A percentile compares a stretch with the other conserved stretches of the same genome.
Conservation (phyloP, 2,113 vertebrate species). For the Phalacrocorax brasilianus region DNA sequence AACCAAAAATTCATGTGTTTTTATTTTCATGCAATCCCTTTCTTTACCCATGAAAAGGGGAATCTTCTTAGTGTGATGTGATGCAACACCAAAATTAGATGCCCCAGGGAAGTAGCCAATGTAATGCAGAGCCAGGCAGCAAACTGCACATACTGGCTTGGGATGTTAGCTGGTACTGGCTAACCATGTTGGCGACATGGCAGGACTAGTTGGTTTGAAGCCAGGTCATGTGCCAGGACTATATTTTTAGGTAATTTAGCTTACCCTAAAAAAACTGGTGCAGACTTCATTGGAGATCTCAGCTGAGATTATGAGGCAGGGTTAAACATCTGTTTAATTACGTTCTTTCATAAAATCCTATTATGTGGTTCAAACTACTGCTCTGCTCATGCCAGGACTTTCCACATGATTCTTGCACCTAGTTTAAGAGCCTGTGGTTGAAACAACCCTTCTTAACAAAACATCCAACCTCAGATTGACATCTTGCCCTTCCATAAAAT, state of each 20-base stretch:
- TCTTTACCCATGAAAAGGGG: not conserved
- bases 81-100: not conserved
- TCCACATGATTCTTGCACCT: not conserved
- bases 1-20: not conserved
- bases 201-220: not conserved
- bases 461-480: not conserved
- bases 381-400: not conserved
- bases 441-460: conserved; percentile 1
- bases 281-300: not conserved
- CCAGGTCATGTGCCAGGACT: not conserved
- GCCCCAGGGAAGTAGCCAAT: not conserved
- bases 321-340: conserved; percentile 3
- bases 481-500: not conserved
- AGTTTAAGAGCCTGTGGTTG: not conserved
- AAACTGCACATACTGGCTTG: not conserved
- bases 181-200: not conserved
- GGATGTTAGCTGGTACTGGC: not conserved
- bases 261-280: not conserved
- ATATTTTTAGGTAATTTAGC: not conserved
- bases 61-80: not conserved
- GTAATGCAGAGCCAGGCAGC: not conserved
- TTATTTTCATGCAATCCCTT: not conserved
- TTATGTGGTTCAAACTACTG: not conserved
- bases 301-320: not conserved
- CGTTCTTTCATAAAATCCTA: not conserved